Conservation (phyloP, 2,888 invertebrate species). For the Tenthredo scrophulariae region DNA sequence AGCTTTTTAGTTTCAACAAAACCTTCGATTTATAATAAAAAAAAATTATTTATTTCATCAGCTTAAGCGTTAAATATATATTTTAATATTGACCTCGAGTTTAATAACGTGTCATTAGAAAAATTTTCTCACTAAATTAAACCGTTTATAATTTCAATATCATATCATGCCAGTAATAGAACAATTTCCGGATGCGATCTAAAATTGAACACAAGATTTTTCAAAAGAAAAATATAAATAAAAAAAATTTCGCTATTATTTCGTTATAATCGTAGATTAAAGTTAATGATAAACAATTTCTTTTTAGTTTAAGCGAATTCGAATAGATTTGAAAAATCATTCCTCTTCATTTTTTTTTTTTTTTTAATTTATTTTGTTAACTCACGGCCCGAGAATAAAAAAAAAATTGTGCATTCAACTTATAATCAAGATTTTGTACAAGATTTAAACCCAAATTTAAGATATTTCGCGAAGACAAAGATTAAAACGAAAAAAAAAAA, state of each 20-base stretch:
- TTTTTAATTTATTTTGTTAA: neutral
- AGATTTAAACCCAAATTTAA: neutral
- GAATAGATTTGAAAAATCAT: neutral
- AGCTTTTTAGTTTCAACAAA: conserved; percentile 50
- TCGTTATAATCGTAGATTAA: neutral
- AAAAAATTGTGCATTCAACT: neutral
- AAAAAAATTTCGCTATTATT: neutral
- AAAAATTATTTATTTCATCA: conserved; percentile 35
- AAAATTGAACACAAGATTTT: neutral
- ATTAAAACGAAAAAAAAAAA: neutral
- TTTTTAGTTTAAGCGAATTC: neutral
- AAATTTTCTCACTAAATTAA: neutral
- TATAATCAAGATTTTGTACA: neutral
- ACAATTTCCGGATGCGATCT: neutral
- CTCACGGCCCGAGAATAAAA: neutral
- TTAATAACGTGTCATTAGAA: neutral
- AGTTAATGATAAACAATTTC: neutral
- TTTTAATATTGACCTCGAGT: conserved; percentile 18
- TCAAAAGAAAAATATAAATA: neutral
- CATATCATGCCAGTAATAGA: neutral
- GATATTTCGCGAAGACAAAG: neutral
- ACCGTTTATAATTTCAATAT: neutral
- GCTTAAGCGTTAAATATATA: neutral
- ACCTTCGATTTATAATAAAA: conserved; percentile 35
- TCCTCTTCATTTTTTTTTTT: neutral